Evolutionary conservation across 1,140 invertebrate species (phyloP), one percentile per base, ranked within the genome.

Genomic region (Doryteuthis pealeii): DNA sequence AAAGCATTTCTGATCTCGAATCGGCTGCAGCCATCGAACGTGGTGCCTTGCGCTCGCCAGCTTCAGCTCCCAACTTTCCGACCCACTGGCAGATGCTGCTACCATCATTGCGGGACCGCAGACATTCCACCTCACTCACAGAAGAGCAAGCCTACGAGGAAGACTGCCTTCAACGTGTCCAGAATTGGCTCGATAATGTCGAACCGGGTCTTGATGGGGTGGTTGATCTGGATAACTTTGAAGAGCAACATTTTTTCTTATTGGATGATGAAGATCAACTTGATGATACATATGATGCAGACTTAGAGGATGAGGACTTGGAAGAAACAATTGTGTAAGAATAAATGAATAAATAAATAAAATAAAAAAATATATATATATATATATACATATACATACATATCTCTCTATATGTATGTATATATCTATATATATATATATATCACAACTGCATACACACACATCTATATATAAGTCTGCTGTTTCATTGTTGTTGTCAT

Each of bases 1-100:
- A 72, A 22, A 76, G 74, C 40, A 15, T 78, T 45, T 75, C 77
- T 15, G 74, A 75, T 26, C 62, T 70, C 32, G 73, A 72, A 15
- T 31, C 30, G 15, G 70, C 75, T 28, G n/a, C 66, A 45, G 65
- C 30, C 33, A 77, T 74, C 74, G 75, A 45, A 45, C 77, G 49
- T 43, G 76, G 65, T 58, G 70, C 73, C 35, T 76, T 77, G 66
- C 76, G 73, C 26, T 78, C 75, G 6, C 76, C 75, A 49, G 80
- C 77, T 43, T 80, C 76, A 31, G 79, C 80, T 71, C 75, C 80
- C 8, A 77, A 80, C 49, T 78, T 82, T 30, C 82, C 83, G 14
- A 79, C 81, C 74, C 84, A 85, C 71, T 84, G 81, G 76, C 81
- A 83, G 78, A 72, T 78, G 5, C 71, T 85, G 10, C 74, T 80